Conservation (phyloP, 37 sponge, comb jelly and placozoan genomes). For the Dysidea cf. avara region DNA sequence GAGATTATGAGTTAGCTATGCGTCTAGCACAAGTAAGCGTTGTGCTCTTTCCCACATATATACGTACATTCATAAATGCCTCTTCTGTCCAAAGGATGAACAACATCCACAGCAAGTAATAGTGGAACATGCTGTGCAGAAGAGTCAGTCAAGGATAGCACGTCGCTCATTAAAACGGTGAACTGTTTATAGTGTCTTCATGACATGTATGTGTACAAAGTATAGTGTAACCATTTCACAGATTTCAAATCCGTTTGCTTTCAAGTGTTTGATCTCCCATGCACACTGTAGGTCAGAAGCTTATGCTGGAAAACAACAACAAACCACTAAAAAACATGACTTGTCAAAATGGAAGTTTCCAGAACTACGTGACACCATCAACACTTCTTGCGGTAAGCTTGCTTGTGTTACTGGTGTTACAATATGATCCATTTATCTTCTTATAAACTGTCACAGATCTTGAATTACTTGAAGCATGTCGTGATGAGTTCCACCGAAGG, state of each 20-base stretch:
- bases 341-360: constrained; percentile 93
- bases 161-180: constrained; percentile 46
- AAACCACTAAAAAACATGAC: constrained; percentile 64
- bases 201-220: no score
- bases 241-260: no score
- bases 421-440: not conserved
- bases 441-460: constrained; percentile 57
- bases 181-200: no score
- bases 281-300: no score
- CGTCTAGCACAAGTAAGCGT: constrained; percentile 72
- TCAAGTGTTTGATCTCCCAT: no score
- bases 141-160: constrained; percentile 57
- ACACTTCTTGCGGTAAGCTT: constrained; percentile 85
- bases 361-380: constrained; percentile 93
- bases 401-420: not conserved
- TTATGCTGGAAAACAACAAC: no score
- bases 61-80: no score
- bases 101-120: constrained; percentile 49
- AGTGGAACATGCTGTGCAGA: constrained; percentile 23
- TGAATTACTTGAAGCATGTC: constrained; percentile 88
- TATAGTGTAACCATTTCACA: no score
- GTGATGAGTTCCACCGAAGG: constrained; percentile 94
- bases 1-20: constrained; percentile 80
- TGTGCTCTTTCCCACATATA: no score
- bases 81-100: constrained; percentile 25